Evolutionary conservation across 2,797 vertebrate genomes (phyloP), one percentile per base, ranked within the genome.

Genomic region (Aldrovandia affinis): DNA sequence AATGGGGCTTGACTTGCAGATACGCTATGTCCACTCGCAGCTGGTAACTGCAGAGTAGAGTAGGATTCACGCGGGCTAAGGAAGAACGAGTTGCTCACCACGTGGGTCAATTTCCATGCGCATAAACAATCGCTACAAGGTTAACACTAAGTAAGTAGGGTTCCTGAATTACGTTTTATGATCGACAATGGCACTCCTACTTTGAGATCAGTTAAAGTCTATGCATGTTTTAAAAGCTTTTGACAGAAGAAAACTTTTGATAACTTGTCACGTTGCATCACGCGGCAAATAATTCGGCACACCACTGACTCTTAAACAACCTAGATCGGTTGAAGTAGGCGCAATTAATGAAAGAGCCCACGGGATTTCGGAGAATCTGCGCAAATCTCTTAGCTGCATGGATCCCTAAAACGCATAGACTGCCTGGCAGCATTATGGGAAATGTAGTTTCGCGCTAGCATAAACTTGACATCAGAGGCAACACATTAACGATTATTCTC

Each of bases 391-490:
- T 6, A 70, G 30, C 68, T 36, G 4, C 33, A 5, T 44, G 70
- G 5, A 20, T n/a, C 70, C 22, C 7, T 75, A 25, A 44, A 75
- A 36, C 61, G 20, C 3, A 63, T 3, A n/a, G n/a, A 22, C 33
- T 2, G 33, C 6, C 15, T 33, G 65, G 20, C 25, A 25, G 8
- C 14, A 10, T 78, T 10, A 52, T 80, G 86, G 81, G 75, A 59
- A 86, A 79, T 86, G 83, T 73, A 84, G 83, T 82, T 83, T 36
- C 7, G 12, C 50, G 15, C 18, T 3, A 15, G 55, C 55, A 8
- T 57, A 7, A 15, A 0, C 9, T 57, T 57, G 55, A 57, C 18
- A 15, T 20, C 18, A 57, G 15, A 14, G 55, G 15, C 10, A 50
- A 50, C 47, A 50, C 0, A 50, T 50, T 12, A 50, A 50, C 10